Conservation (phyloP, 2,888 invertebrate genomes). For the Trachelus iudaicus region DNA sequence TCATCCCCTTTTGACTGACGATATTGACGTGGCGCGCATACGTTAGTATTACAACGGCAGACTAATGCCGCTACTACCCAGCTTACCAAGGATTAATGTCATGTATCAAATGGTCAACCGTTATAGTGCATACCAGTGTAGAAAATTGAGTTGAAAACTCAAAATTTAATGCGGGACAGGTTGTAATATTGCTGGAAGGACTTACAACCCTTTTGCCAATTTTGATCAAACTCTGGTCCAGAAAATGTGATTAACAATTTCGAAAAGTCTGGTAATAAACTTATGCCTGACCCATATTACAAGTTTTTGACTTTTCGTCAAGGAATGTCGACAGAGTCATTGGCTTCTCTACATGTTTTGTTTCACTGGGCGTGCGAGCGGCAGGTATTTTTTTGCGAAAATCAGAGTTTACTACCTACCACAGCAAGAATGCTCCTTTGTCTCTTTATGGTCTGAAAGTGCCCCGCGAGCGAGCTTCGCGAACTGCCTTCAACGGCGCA, state of each 20-base stretch:
- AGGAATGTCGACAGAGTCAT: neutral
- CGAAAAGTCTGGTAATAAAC: neutral
- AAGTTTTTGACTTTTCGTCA: neutral
- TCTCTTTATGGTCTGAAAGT: conserved; percentile 65
- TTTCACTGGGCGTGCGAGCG: conserved; percentile 21
- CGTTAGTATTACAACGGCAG: conserved; percentile 21
- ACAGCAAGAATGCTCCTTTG: conserved; percentile 57
- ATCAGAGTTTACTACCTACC: conserved; percentile 60
- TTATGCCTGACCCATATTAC: neutral
- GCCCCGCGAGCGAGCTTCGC: conserved; percentile 41
- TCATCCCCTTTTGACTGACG: conserved; percentile 34
- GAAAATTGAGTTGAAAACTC: neutral
- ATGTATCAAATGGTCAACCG: conserved; percentile 39
- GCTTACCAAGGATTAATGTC: conserved; percentile 60
- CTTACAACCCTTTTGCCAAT: neutral
- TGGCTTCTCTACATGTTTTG: neutral
- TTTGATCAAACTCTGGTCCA: neutral
- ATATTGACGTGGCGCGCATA: conserved; percentile 29
- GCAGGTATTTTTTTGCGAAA: conserved; percentile 51
- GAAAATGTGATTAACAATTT: neutral
- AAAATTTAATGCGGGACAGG: neutral
- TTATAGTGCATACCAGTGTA: neutral
- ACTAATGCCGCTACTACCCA: conserved; percentile 48
- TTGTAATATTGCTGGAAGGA: neutral
- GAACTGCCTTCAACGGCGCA: conserved; percentile 20